A percentile compares a stretch with the other conserved stretches of the same genome.
These are phyloP conservation scores for Malaclemys terrapin DNA, from an alignment of 2,113 vertebrate species.

Conservation along the genomic window DNA sequence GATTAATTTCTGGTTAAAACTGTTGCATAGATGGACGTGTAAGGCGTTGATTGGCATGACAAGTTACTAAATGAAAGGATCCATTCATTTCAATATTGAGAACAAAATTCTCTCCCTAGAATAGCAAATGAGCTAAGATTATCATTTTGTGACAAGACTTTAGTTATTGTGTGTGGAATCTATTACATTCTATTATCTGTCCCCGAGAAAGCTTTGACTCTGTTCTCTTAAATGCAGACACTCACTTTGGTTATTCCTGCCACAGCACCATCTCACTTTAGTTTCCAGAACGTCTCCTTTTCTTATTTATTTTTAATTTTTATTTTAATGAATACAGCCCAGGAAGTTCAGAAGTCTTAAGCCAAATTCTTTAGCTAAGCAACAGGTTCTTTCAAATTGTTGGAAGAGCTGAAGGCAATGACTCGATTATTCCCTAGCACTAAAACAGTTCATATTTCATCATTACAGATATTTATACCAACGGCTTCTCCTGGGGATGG, in stretches of 20 bases:
- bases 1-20: constrained; percentile 38
- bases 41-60: not conserved
- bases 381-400: not conserved
- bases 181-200: constrained; percentile 51
- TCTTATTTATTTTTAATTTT: constrained; percentile 8
- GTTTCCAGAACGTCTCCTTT: not conserved
- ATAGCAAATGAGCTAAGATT: constrained; percentile 63
- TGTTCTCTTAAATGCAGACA: constrained; percentile 1
- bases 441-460: constrained; percentile 43
- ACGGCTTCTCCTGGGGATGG: constrained; percentile 1
- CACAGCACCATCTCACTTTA: not conserved
- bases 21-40: not conserved
- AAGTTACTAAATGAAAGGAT: constrained; percentile 32
- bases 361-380: constrained; percentile 3
- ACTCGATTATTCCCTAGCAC: constrained; percentile 46
- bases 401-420: not conserved
- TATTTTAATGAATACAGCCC: not conserved
- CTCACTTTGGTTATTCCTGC: not conserved
- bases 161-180: constrained; percentile 36
- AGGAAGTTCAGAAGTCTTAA: not conserved
- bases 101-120: constrained; percentile 58
- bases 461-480: constrained; percentile 7
- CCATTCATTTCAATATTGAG: constrained; percentile 60
- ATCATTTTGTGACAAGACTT: constrained; percentile 32
- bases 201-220: constrained; percentile 38